Evolutionary conservation across 2,888 invertebrate species (phyloP).

Genomic region (Pristionchus maxplancki): DNA sequence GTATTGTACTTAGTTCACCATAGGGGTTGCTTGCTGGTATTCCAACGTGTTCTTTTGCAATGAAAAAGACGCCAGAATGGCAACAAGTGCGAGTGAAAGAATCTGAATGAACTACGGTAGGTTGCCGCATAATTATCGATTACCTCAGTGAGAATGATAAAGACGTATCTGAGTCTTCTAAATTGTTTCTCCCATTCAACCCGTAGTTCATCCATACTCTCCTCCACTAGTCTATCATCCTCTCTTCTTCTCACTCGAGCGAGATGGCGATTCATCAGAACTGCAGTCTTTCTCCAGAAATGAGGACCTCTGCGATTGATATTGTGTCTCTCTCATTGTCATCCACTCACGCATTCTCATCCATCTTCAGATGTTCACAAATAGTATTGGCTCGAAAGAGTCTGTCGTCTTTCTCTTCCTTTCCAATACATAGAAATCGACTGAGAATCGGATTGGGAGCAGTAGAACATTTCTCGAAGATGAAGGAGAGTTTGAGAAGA

Average conservation of each 20-base stretch:
- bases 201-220: not conserved
- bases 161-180: slow-evolving; percentile 6
- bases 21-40: slow-evolving; percentile 8
- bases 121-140: not conserved
- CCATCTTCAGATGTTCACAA: not conserved
- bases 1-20: slow-evolving; percentile 24
- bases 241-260: not conserved
- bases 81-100: slow-evolving; percentile 12
- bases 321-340: not conserved
- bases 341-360: not conserved
- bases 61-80: slow-evolving; percentile 14
- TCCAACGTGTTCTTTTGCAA: slow-evolving; percentile 19
- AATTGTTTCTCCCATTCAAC: slow-evolving; percentile 13
- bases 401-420: not conserved
- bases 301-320: not conserved
- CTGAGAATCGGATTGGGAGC: not conserved
- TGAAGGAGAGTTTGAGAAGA: not conserved
- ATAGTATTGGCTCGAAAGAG: slow-evolving; percentile 3
- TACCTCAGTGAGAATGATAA: slow-evolving; percentile 38
- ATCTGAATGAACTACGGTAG: slow-evolving; percentile 33
- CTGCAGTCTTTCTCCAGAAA: slow-evolving; percentile 9
- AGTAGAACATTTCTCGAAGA: slow-evolving; percentile 18
- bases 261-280: slow-evolving; percentile 9
- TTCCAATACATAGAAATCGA: slow-evolving; percentile 11
- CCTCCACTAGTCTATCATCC: not conserved